Evolutionary conservation across 2,113 vertebrate species (phyloP), one percentile per base, ranked within the genome.

Genomic region (Psophia crepitans): DNA sequence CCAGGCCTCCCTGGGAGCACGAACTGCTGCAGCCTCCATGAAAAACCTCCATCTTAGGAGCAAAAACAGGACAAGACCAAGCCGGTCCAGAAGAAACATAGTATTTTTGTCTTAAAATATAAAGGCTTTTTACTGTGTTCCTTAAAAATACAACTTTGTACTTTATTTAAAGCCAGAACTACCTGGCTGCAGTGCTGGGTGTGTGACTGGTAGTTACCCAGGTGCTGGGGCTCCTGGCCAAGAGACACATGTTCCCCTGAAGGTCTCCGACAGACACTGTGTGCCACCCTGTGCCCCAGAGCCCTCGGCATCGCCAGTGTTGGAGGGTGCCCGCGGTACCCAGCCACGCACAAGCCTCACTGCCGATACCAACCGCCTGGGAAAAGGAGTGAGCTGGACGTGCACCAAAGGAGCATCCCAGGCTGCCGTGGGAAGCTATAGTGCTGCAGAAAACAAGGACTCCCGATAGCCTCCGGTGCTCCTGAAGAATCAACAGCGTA

Each of bases 311-410:
- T 10, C 19, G 53, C 11, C 19, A 41, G 43, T 32, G n/a, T 15
- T 23, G 49, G 46, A 80, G 20, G 19, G 9, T 51, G 48, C 41
- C 33, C 17, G 14, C 3, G 18, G 37, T 22, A 66, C 33, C 5
- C 1, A 17, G 43, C 43, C 32, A 28, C 16, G 24, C 18, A 18
- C 27, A 22, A 33, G 24, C 14, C 18, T 17, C 44, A 35, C 33
- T 68, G 87, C n/a, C 2, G 9, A 33, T 23, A 37, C 0, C 2
- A 76, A 26, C 0, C 0, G 26, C 41, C 24, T 33, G 14, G 28
- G 41, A 48, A 20, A 53, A 66, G 26, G n/a, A 71, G 13, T n/a
- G 44, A 68, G 20, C 13, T 46, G 41, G 37, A 66, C 65, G 41
- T 37, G 41, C 51, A 54, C 35, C 51, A 15, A 65, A 58, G 1